These are phyloP conservation scores for Dendrocincla fuliginosa DNA, from an alignment of 2,797 vertebrate species.

Conservation along the genomic window DNA sequence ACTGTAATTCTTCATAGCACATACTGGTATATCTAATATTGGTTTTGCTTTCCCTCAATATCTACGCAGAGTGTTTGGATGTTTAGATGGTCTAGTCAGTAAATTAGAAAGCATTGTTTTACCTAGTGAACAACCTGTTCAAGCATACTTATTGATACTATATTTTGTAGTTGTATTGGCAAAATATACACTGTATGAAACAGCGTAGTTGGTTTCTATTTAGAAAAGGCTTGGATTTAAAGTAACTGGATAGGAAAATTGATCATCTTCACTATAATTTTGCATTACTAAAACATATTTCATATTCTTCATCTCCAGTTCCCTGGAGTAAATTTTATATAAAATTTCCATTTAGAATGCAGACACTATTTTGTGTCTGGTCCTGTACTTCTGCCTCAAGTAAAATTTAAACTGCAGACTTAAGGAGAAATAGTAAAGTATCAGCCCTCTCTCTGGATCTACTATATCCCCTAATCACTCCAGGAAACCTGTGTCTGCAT, in stretches of 20 bases:
- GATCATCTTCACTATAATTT: neutral
- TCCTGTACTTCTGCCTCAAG: neutral
- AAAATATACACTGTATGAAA: neutral
- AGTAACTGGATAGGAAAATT: neutral
- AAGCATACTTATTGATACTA: neutral
- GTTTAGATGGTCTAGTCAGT: neutral
- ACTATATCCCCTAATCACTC: neutral
- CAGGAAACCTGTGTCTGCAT: neutral
- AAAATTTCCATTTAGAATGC: slow-evolving; percentile 28
- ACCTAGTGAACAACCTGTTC: neutral
- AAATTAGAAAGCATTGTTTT: neutral
- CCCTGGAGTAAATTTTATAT: neutral
- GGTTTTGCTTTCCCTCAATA: neutral
- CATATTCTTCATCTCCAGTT: neutral
- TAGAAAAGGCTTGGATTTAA: neutral
- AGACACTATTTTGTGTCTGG: neutral
- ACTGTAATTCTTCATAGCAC: neutral
- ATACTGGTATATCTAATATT: neutral
- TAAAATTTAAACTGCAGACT: slow-evolving; percentile 30
- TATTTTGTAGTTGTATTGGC: neutral
- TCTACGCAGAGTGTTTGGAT: neutral
- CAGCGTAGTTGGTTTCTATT: neutral
- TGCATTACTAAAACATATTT: neutral
- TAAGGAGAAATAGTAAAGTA: neutral
- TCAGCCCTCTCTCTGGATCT: neutral